Evolutionary conservation across 2,888 invertebrate species (phyloP).

Genomic region (Hoplodrina blanda): DNA sequence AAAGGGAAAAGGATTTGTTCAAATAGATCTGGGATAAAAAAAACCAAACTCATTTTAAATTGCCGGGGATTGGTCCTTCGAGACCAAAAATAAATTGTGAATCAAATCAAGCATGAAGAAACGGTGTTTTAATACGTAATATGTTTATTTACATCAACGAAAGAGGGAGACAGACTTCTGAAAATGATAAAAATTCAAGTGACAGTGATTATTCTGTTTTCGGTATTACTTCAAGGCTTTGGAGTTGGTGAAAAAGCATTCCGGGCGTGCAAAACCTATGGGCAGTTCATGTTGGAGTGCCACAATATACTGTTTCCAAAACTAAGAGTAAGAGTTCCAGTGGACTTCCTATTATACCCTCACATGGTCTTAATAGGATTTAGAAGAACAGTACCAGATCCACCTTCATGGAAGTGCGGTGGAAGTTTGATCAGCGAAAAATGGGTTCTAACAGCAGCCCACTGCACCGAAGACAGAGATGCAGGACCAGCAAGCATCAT

Average conservation of each 20-base stretch:
- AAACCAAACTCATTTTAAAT: constrained; percentile 2
- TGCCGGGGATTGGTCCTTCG: not conserved
- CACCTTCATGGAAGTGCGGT: constrained; percentile 85
- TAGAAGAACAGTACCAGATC: constrained; percentile 50
- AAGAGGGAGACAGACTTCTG: constrained; percentile 9
- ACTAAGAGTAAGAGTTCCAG: constrained; percentile 80
- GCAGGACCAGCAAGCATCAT: constrained; percentile 88
- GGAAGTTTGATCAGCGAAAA: constrained; percentile 82
- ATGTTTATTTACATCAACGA: constrained; percentile 32
- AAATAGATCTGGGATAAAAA: constrained; percentile 20
- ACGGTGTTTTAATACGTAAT: not conserved
- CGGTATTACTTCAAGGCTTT: constrained; percentile 19
- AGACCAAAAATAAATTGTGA: not conserved
- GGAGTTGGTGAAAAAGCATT: constrained; percentile 81
- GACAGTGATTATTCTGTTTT: constrained; percentile 23
- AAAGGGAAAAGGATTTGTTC: constrained; percentile 25
- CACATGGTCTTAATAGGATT: constrained; percentile 92
- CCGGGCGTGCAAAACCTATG: constrained; percentile 81
- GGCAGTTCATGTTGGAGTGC: constrained; percentile 84
- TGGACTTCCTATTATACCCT: constrained; percentile 90
- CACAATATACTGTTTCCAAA: constrained; percentile 81
- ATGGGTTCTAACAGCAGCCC: constrained; percentile 88
- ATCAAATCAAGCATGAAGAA: not conserved
- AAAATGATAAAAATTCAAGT: constrained; percentile 45
- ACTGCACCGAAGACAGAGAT: constrained; percentile 81